Evolutionary conservation across 2,888 invertebrate genomes (phyloP).

Genomic region (Drosophila flavopinicola): DNA sequence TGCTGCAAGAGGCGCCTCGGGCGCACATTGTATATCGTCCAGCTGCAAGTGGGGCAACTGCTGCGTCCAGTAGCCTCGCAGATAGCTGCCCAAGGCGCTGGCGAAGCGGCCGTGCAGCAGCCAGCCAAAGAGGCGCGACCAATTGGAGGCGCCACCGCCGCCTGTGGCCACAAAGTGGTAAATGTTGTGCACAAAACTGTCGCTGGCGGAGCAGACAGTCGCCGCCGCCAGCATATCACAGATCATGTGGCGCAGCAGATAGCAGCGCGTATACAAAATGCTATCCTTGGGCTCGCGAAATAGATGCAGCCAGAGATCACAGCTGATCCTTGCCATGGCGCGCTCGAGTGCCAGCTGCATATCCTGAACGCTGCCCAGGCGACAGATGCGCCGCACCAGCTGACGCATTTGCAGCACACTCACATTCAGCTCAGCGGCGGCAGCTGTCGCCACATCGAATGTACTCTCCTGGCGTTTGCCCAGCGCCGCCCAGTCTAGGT

Average conservation of each 20-base stretch:
- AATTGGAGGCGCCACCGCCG: conserved; percentile 20
- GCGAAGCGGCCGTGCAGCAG: conserved; percentile 50
- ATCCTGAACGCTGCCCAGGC: conserved; percentile 25
- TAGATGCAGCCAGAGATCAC: conserved; percentile 53
- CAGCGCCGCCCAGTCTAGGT: conserved; percentile 54
- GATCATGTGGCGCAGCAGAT: conserved; percentile 59
- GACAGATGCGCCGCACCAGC: conserved; percentile 61
- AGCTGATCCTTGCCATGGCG: conserved; percentile 39
- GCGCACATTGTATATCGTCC: conserved; percentile 48
- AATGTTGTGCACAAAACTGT: conserved; percentile 54
- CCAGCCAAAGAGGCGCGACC: conserved; percentile 44
- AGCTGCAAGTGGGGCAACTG: conserved; percentile 46
- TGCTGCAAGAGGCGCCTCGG: conserved; percentile 1
- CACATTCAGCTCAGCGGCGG: conserved; percentile 17
- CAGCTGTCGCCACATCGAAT: conserved; percentile 11
- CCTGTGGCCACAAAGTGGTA: conserved; percentile 32
- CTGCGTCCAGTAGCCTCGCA: conserved; percentile 52
- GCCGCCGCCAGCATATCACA: conserved; percentile 53
- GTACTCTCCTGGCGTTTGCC: not conserved
- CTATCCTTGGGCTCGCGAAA: conserved; percentile 55
- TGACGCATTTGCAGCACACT: conserved; percentile 52
- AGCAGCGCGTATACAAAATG: conserved; percentile 54
- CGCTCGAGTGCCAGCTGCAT: conserved; percentile 53
- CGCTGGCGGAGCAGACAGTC: conserved; percentile 11
- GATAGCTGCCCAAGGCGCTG: conserved; percentile 36